Evolutionary conservation across 2,797 vertebrate species (phyloP), one percentile per base, ranked within the genome.

Genomic region (Ctenopoma multispine): DNA sequence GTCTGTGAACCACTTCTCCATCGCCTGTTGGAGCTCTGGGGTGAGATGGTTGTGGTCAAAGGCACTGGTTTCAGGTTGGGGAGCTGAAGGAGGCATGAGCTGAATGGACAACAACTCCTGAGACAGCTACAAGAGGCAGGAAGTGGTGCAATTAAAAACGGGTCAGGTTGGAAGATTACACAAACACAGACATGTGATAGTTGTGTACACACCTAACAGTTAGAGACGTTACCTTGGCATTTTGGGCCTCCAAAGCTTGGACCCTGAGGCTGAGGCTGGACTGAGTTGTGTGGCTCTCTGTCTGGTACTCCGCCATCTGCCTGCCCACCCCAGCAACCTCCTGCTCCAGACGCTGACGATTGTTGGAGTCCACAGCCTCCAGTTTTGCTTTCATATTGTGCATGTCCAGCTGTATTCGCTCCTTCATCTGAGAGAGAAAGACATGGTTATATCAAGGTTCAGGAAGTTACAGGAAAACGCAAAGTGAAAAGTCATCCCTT

Each of bases 1-100:
- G n/a, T 84, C 76, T 4, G 58, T 70, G 14, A 93, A 43, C 91
- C 89, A 92, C 66, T 76, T 83, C 79, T 91, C 88, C 83, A 93
- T 69, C 59, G 91, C 92, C 70, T 82, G 73, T 10, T 88, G 84
- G 40, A 92, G 88, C 71, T 93, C 88, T 31, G 92, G 85, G 41
- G 85, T 91, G 17, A 92, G 89, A 0, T 65, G 70, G 57, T 71
- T 65, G 1, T 72, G 69, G 62, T 51, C 20, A 0, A 70, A 4
- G 0, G 15, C 4, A 53, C n/a, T 60, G 23, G 56, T 15, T 0
- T 84, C 77, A 41, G 88, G 74, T 47, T 75, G 73, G 0, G 85
- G 80, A 5, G 43, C 48, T 4, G 82, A 65, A 38, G 85, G 59
- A 38, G 72, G 85, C 21, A 1, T 43, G 38, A 31, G 14, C 58